A percentile compares a stretch with the other conserved stretches of the same genome.
Evolutionary conservation across 2,113 vertebrate species (phyloP).

Genomic region (Cercocebus atys): DNA sequence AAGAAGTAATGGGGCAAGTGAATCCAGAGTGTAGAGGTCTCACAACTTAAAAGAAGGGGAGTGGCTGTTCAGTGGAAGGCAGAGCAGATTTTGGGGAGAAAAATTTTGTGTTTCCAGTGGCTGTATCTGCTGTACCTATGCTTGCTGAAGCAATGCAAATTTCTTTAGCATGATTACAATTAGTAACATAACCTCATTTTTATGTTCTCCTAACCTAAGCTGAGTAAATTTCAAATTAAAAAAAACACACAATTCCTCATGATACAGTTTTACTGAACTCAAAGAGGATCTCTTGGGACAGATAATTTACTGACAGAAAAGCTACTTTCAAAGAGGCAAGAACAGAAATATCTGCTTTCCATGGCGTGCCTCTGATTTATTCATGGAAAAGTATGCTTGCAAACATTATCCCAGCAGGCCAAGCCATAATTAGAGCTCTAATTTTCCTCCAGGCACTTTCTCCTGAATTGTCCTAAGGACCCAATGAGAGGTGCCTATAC

Average conservation of each 20-base stretch:
- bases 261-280: slow-evolving; percentile 65
- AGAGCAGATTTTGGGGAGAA: slow-evolving; percentile 32
- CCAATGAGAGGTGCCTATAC: slow-evolving; percentile 62
- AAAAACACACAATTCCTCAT: not conserved
- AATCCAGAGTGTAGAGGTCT: not conserved
- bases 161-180: slow-evolving; percentile 28
- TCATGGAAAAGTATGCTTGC: slow-evolving; percentile 70
- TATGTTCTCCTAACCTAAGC: slow-evolving; percentile 54
- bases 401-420: slow-evolving; percentile 82
- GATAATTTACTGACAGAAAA: slow-evolving; percentile 81
- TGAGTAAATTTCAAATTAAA: slow-evolving; percentile 51
- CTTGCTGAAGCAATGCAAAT: slow-evolving; percentile 17
- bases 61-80: not conserved
- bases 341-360: slow-evolving; percentile 75
- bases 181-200: slow-evolving; percentile 55
- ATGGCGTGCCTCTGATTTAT: slow-evolving; percentile 75
- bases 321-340: slow-evolving; percentile 75
- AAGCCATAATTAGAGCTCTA: slow-evolving; percentile 76
- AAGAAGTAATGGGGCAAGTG: not conserved
- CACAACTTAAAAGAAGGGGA: not conserved
- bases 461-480: slow-evolving; percentile 72
- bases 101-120: not conserved
- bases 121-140: not conserved
- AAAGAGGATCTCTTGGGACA: slow-evolving; percentile 76
- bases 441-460: slow-evolving; percentile 76